phyloP scores from a whole-genome alignment of 2,797 vertebrate genomes.

The Halcyon chelicuti region DNA sequence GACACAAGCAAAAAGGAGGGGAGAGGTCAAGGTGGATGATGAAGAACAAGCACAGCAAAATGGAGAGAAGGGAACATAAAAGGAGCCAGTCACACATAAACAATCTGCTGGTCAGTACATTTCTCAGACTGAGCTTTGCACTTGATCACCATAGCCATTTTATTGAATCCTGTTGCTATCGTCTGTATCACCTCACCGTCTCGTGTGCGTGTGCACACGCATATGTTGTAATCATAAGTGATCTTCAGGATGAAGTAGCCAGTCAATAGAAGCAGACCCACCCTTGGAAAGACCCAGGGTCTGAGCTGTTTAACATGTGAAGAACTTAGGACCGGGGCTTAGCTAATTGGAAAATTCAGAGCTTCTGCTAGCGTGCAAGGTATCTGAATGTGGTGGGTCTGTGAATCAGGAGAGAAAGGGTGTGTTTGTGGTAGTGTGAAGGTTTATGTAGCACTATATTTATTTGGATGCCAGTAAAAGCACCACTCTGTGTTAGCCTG shows the following conservation, averaged over 20 bases:
- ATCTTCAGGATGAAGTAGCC: background rate
- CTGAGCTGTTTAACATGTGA: background rate
- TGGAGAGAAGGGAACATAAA: background rate
- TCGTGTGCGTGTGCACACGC: rapidly evolving
- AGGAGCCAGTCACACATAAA: background rate
- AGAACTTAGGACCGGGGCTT: background rate
- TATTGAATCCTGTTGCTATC: background rate
- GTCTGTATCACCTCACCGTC: background rate
- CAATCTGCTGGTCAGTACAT: background rate
- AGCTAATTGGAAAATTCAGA: background rate
- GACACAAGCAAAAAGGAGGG: background rate
- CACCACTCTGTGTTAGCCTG: background rate
- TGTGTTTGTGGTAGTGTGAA: background rate
- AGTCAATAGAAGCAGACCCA: background rate
- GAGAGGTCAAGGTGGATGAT: background rate
- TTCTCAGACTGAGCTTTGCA: background rate
- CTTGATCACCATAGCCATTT: background rate
- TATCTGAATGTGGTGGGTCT: background rate
- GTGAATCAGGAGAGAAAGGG: background rate
- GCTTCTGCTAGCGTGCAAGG: background rate
- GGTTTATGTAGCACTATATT: background rate
- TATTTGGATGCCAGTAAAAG: background rate
- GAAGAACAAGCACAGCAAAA: background rate
- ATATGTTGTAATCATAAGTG: background rate
- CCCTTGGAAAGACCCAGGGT: background rate